phyloP scores from a whole-genome alignment of 2,888 invertebrate genomes.

The Drosophila helvetica region DNA sequence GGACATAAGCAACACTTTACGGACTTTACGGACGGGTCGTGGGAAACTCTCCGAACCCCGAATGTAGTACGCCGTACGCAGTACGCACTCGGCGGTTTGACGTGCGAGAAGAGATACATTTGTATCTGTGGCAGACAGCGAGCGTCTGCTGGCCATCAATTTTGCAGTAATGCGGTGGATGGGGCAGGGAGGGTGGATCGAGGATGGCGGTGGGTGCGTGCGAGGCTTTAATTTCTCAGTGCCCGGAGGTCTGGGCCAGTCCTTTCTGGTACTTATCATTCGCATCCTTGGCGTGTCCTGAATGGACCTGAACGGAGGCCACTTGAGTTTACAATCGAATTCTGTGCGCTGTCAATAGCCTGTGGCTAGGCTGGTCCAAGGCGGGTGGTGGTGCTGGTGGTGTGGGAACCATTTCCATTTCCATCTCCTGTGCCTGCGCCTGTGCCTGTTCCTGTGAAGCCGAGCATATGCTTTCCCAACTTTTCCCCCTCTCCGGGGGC shows the following conservation, averaged over 20 bases:
- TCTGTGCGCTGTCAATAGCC: conserved; percentile 49
- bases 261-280: conserved; percentile 67
- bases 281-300: conserved; percentile 45
- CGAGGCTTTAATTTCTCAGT: conserved; percentile 79
- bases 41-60: conserved; percentile 59
- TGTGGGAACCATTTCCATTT: conserved; percentile 56
- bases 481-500: neutral
- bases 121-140: conserved; percentile 68
- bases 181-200: conserved; percentile 7
- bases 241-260: conserved; percentile 65
- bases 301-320: conserved; percentile 34
- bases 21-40: conserved; percentile 49
- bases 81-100: conserved; percentile 71
- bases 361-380: neutral
- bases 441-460: conserved; percentile 59
- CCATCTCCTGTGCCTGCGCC: neutral
- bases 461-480: conserved; percentile 70
- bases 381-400: neutral
- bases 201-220: conserved; percentile 55
- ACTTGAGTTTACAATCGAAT: conserved; percentile 75
- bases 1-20: conserved; percentile 80
- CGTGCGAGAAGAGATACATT: conserved; percentile 70
- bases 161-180: conserved; percentile 49
- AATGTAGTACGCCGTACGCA: conserved; percentile 45
- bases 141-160: conserved; percentile 80